phyloP scores from a whole-genome alignment of 2,113 vertebrate genomes.

The Lagopus leucura region DNA sequence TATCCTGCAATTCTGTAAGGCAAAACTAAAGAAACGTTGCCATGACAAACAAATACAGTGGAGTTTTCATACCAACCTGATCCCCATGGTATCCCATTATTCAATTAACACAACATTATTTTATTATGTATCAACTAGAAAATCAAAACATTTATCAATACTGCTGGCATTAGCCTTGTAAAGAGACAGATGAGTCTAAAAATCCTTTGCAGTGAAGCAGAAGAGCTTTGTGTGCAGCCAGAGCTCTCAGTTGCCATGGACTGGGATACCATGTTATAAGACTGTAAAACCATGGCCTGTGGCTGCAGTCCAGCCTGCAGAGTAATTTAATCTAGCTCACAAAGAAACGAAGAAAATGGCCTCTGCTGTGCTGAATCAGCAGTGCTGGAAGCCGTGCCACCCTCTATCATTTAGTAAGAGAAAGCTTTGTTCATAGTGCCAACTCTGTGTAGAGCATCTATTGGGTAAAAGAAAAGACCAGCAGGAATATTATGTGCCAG shows the following conservation, averaged over 20 bases:
- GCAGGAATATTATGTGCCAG: slow-evolving; percentile 47
- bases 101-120: slow-evolving; percentile 22
- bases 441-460: background rate
- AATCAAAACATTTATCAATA: slow-evolving; percentile 23
- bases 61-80: background rate
- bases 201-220: background rate
- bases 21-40: background rate
- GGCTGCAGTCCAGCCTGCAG: slow-evolving; percentile 38
- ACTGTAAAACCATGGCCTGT: slow-evolving; percentile 38
- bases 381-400: slow-evolving; percentile 37
- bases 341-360: slow-evolving; percentile 53
- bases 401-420: slow-evolving; percentile 37
- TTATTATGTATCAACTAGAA: background rate
- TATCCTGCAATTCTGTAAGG: background rate
- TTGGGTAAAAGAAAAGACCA: slow-evolving; percentile 39
- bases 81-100: background rate
- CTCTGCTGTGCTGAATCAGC: slow-evolving; percentile 54
- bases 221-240: background rate
- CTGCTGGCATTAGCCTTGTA: background rate
- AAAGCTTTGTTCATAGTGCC: background rate
- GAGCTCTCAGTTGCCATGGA: slow-evolving; percentile 30
- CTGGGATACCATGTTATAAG: slow-evolving; percentile 20
- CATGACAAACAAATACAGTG: background rate
- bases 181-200: background rate
- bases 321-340: slow-evolving; percentile 63